phyloP scores from a whole-genome alignment of 2,888 invertebrate species.

The Eudemis profundana region DNA sequence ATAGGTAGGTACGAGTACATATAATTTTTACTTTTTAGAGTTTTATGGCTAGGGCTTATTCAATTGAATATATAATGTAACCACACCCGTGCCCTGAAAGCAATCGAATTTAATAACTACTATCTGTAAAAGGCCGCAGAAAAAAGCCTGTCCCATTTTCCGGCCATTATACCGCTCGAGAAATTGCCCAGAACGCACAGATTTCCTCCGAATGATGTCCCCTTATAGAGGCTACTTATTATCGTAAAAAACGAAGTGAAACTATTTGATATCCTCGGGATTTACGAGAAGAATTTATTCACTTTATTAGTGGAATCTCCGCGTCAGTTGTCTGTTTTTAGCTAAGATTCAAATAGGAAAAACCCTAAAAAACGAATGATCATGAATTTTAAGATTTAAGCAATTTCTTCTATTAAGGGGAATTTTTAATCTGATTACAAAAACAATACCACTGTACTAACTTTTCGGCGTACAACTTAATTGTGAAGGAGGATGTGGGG shows the following conservation, averaged over 20 bases:
- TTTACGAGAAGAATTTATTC: not conserved
- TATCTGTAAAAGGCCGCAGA: constrained; percentile 30
- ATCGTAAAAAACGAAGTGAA: constrained; percentile 3
- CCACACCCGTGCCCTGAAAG: not conserved
- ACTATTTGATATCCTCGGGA: not conserved
- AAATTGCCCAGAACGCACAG: constrained; percentile 27
- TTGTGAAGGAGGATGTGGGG: too few relatives aligned
- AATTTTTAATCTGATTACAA: too few relatives aligned
- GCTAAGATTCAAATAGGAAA: too few relatives aligned
- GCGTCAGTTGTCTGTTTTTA: not conserved
- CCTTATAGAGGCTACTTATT: constrained; percentile 8
- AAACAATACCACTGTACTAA: too few relatives aligned
- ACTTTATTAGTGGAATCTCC: not conserved
- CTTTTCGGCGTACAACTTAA: too few relatives aligned
- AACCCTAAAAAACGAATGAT: too few relatives aligned
- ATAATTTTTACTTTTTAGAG: too few relatives aligned
- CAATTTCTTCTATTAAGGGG: too few relatives aligned
- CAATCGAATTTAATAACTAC: constrained; percentile 16
- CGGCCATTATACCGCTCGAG: constrained; percentile 18
- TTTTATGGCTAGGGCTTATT: too few relatives aligned
- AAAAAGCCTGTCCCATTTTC: constrained; percentile 24
- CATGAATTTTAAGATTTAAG: too few relatives aligned
- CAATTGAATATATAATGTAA: not conserved
- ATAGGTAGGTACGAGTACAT: too few relatives aligned
- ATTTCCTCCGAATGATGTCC: constrained; percentile 20